Conservation (phyloP, 1,140 invertebrate species). For the Drosophila kepulauana region DNA sequence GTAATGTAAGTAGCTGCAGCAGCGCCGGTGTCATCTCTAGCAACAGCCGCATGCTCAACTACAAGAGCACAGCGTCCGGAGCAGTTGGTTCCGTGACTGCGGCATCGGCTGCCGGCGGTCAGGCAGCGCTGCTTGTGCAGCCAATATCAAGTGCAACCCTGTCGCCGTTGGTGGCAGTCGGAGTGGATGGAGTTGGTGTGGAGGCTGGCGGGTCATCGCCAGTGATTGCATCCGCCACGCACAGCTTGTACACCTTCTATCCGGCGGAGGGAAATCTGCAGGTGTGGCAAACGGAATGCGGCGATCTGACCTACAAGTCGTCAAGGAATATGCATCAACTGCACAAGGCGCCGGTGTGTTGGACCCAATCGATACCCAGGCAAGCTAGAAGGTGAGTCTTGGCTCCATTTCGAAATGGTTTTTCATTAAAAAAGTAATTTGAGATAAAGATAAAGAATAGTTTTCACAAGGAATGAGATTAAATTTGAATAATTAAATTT, state of each 20-base stretch:
- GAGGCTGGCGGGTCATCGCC: constrained; percentile 65
- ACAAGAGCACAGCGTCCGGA: constrained; percentile 54
- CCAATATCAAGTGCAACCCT: constrained; percentile 80
- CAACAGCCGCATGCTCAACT: constrained; percentile 75
- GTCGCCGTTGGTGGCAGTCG: constrained; percentile 56
- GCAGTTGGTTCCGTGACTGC: constrained; percentile 16
- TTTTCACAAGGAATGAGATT: no score
- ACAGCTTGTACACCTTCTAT: constrained; percentile 84
- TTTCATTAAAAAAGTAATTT: background rate
- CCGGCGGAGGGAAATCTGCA: constrained; percentile 84
- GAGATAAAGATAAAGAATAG: no score
- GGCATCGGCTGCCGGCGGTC: constrained; percentile 56
- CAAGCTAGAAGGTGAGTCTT: constrained; percentile 83
- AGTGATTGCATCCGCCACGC: constrained; percentile 81
- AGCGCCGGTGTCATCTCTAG: constrained; percentile 18
- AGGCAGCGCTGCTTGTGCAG: constrained; percentile 75
- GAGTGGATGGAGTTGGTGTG: constrained; percentile 58
- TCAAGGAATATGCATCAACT: constrained; percentile 81
- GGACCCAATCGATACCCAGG: constrained; percentile 84
- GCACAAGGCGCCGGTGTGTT: constrained; percentile 83
- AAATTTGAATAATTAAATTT: no score
- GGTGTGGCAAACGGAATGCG: constrained; percentile 83
- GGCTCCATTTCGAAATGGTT: background rate
- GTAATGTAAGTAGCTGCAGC: constrained; percentile 60
- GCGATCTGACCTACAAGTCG: constrained; percentile 82